These are phyloP conservation scores for Microplitis mediator DNA, from an alignment of 1,140 invertebrate species.

Conservation along the genomic window DNA sequence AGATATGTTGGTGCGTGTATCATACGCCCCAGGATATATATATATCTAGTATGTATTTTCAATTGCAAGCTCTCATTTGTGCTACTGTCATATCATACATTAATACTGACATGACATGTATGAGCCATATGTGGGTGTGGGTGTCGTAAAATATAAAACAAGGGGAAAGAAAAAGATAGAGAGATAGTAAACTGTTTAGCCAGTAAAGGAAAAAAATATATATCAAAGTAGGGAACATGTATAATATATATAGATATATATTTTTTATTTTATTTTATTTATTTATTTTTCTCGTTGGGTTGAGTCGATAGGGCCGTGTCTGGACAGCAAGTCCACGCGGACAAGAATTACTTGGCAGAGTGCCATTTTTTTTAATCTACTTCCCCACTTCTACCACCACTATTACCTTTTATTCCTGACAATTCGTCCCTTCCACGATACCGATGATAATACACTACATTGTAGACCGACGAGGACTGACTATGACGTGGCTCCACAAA, in stretches of 20 bases:
- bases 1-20: not conserved
- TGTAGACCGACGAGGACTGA: not conserved
- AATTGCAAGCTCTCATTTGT: not conserved
- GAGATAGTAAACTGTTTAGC: not conserved
- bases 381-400: not conserved
- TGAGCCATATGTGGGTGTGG: no score
- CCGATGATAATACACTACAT: not conserved
- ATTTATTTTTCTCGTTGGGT: no score
- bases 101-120: not conserved
- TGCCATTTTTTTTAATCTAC: constrained; percentile 19
- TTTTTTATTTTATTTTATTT: no score
- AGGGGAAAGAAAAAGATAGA: no score
- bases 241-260: not conserved
- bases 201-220: not conserved
- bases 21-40: not conserved
- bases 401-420: not conserved
- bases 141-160: no score
- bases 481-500: constrained; percentile 18
- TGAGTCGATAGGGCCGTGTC: no score
- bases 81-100: not conserved
- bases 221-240: not conserved
- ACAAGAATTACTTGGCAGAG: constrained; percentile 35
- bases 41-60: not conserved
- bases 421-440: constrained; percentile 1
- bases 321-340: not conserved